Evolutionary conservation across 1,140 invertebrate species (phyloP).

Genomic region (Sarcophaga peregrina): DNA sequence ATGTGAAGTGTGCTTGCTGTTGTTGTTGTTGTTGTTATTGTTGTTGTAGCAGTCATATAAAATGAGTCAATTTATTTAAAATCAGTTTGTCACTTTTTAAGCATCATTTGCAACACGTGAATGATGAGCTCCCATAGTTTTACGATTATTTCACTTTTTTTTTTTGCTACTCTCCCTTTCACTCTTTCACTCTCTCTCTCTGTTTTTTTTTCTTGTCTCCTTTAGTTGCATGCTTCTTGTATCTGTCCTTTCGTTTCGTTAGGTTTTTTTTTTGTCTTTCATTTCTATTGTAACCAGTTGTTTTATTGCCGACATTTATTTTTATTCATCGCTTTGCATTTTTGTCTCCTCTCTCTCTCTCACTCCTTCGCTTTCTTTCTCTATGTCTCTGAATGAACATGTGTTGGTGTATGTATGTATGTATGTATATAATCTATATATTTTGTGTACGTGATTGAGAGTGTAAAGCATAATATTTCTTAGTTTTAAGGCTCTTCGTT

Average conservation of each 20-base stretch:
- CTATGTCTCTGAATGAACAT: too few relatives aligned
- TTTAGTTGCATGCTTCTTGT: neutral
- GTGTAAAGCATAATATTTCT: neutral
- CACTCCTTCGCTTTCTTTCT: too few relatives aligned
- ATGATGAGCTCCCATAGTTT: slow-evolving; percentile 23
- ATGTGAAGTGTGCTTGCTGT: neutral
- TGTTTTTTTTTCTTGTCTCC: too few relatives aligned
- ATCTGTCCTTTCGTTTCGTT: too few relatives aligned
- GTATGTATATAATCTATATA: neutral
- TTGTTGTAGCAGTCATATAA: neutral
- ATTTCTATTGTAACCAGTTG: too few relatives aligned
- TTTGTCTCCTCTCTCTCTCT: too few relatives aligned
- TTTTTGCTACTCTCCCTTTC: neutral
- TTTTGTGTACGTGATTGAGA: too few relatives aligned
- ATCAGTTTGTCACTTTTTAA: slow-evolving; percentile 40
- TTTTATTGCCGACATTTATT: too few relatives aligned
- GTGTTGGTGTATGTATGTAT: neutral
- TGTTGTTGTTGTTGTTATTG: slow-evolving; percentile 11
- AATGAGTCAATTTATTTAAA: slow-evolving; percentile 37
- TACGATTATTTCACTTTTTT: neutral
- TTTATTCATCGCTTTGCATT: too few relatives aligned
- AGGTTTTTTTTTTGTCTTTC: too few relatives aligned
- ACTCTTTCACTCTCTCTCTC: neutral
- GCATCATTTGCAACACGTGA: slow-evolving; percentile 36
- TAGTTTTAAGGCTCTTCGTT: neutral